Conservation (phyloP, 2,888 invertebrate genomes). For the Phyllotreta striolata region DNA sequence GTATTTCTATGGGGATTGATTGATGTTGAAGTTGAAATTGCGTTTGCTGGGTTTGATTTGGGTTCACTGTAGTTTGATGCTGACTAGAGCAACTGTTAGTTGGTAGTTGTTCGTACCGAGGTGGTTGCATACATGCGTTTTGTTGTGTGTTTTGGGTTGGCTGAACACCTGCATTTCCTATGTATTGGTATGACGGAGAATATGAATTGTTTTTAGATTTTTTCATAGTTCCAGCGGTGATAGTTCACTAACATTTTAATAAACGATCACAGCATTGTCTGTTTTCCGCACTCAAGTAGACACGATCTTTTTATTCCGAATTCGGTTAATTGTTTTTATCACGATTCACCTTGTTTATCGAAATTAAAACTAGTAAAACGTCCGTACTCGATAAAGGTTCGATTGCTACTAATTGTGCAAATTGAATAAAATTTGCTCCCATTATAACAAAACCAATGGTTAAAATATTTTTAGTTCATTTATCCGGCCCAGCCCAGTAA, state of each 20-base stretch:
- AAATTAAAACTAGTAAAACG: neutral
- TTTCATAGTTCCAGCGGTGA: neutral
- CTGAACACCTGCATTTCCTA: slow-evolving; percentile 1
- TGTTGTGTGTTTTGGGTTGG: slow-evolving; percentile 1
- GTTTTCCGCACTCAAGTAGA: neutral
- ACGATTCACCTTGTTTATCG: slow-evolving; percentile 6
- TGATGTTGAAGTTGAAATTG: too few species aligned
- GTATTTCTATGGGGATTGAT: too few species aligned
- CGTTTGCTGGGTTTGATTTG: too few species aligned
- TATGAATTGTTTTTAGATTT: neutral
- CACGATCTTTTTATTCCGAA: too few species aligned
- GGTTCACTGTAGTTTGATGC: slow-evolving; percentile 5
- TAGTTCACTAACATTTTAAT: neutral
- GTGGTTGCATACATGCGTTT: neutral
- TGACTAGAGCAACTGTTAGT: slow-evolving; percentile 1
- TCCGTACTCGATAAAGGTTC: neutral
- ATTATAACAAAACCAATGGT: too few species aligned
- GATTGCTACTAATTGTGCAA: slow-evolving; percentile 6
- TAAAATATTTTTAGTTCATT: slow-evolving; percentile 3
- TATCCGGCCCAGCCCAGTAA: slow-evolving; percentile 47
- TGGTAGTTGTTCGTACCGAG: neutral
- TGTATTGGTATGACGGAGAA: slow-evolving; percentile 5
- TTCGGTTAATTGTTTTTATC: slow-evolving; percentile 6
- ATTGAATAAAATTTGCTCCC: too few species aligned
- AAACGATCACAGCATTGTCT: slow-evolving; percentile 3